Base-by-base conservation (phyloP, 2,113 vertebrate species). In the Hemiscyllium ocellatum region DNA sequence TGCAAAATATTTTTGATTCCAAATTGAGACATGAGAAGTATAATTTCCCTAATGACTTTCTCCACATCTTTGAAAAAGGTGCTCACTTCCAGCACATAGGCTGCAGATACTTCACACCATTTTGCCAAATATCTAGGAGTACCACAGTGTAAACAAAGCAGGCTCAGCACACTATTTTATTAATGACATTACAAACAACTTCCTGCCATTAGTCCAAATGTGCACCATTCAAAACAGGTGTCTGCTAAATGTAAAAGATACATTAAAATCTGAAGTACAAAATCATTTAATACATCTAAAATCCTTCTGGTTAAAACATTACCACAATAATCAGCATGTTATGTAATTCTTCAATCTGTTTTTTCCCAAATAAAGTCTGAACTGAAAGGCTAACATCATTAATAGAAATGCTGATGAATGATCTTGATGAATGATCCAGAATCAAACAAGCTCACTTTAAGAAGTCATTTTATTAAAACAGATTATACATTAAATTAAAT, bases 401-500 rank as follows among this genome's bases (percentile, higher is more conserved):
- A 69, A 68, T 22, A 17, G 90, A n/a, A 65, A 69, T 69, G 33
- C 15, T 91, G 90, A 90, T 90, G 29, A 90, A 69, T 91, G 26
- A 24, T 47, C 15, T n/a, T n/a, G n/a, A 90, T 90, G 29, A 90
- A 69, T 93, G 26, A 24, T 47, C 17, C 66, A 47, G 66, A 94
- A 94, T 19, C 61, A 68, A 24, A 89, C 7, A n/a, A 69, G 37
- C 7, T 69, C 65, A 94, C 37, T 69, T 68, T 69, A n/a, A 90
- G 61, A 94, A 94, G 37, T 47, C 65, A 90, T 47, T 94, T 94
- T 94, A 94, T 94, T 94, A 94, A 94, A 94, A 94, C 66, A 70
- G 56, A 94, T 94, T 22, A 7, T 68, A 94, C 91, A 94, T 94
- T 94, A 61, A 89, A 56, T 89, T 89, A 89, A 90, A 90, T 90